Percentiles rank a stretch among this genome's conserved stretches.
Conservation (phyloP, 2,888 invertebrate species). For the Zaprionus bogoriensis region DNA sequence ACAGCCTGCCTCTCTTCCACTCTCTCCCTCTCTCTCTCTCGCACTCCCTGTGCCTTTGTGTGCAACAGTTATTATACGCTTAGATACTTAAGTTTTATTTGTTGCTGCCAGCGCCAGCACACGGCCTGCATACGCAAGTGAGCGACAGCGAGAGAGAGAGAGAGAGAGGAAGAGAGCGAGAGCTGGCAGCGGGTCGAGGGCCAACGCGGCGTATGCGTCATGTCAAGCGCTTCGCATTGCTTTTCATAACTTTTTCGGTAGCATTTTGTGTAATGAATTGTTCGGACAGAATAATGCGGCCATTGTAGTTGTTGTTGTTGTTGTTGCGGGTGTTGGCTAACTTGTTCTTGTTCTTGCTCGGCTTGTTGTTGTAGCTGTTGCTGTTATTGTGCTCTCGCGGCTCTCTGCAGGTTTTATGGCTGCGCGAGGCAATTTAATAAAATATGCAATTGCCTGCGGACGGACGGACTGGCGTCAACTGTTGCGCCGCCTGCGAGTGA, state of each 20-base stretch:
- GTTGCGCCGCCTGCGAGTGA: slow-evolving; percentile 35
- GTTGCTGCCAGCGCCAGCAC: background rate
- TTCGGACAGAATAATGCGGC: slow-evolving; percentile 67
- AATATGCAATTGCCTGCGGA: slow-evolving; percentile 63
- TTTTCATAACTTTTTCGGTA: slow-evolving; percentile 43
- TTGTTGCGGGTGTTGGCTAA: no score
- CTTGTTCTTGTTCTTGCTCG: slow-evolving; percentile 12
- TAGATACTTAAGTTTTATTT: background rate
- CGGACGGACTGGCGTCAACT: slow-evolving; percentile 46
- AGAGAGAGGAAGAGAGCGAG: background rate
- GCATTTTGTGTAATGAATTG: slow-evolving; percentile 70
- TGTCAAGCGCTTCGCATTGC: slow-evolving; percentile 56
- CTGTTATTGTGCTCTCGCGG: slow-evolving; percentile 9
- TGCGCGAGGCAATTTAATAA: slow-evolving; percentile 54
- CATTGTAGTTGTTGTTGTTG: slow-evolving; percentile 23
- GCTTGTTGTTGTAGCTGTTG: slow-evolving; percentile 15
- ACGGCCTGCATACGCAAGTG: background rate
- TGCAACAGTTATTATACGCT: slow-evolving; percentile 7
- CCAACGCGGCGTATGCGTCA: slow-evolving; percentile 65
- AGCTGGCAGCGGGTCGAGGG: slow-evolving; percentile 27
- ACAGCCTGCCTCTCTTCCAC: background rate
- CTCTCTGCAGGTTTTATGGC: slow-evolving; percentile 20
- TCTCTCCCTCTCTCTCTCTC: background rate
- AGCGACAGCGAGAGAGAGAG: background rate
- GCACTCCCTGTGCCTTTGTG: no score